Evolutionary conservation across 2,797 vertebrate species (phyloP).

Genomic region (Ibycter americanus): DNA sequence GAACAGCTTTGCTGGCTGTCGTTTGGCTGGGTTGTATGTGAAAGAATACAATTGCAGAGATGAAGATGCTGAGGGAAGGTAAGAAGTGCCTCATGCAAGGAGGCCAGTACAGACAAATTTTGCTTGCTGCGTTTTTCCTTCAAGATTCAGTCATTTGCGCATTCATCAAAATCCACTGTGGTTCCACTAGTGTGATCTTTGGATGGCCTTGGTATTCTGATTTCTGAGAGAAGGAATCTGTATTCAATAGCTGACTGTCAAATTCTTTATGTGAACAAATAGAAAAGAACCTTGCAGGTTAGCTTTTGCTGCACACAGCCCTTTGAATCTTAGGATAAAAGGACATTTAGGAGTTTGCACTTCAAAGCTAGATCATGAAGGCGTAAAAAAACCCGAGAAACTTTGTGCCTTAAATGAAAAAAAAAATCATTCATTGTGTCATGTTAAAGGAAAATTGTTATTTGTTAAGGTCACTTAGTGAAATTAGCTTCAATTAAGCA

Average conservation of each 20-base stretch:
- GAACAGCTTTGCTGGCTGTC: background rate
- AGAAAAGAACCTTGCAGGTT: background rate
- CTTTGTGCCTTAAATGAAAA: background rate
- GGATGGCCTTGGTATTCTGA: background rate
- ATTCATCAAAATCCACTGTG: background rate
- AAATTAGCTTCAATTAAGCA: slow-evolving; percentile 42
- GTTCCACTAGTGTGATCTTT: background rate
- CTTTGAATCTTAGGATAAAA: background rate
- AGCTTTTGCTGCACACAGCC: background rate
- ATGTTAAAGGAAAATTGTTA: background rate
- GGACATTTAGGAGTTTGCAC: background rate
- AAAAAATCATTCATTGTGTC: background rate
- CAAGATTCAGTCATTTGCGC: background rate
- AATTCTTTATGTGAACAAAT: background rate
- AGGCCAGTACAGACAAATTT: background rate
- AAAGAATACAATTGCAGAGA: background rate
- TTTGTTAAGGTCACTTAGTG: slow-evolving; percentile 25
- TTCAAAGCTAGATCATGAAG: background rate
- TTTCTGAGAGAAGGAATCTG: background rate
- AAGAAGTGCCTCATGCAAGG: background rate
- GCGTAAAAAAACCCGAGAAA: background rate
- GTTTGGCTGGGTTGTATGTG: background rate
- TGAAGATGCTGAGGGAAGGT: background rate
- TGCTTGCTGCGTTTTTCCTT: background rate
- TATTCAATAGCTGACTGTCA: background rate